A percentile compares a stretch with the other conserved stretches of the same genome.
phyloP scores from a whole-genome alignment of 1,140 invertebrate genomes.

The Trypoxylus dichotomus region DNA sequence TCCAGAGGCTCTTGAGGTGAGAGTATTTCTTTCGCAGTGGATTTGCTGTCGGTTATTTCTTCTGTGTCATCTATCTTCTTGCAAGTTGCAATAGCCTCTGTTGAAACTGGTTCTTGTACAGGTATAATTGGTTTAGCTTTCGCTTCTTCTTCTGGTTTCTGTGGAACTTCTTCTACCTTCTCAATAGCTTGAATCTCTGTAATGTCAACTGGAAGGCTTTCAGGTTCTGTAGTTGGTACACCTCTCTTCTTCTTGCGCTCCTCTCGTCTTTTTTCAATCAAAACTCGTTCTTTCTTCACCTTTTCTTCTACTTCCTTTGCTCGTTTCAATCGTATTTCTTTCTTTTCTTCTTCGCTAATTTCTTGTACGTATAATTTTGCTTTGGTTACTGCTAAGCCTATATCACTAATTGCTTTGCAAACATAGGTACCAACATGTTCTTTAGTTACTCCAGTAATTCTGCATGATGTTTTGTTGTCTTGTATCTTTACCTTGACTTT shows the following conservation, averaged over 20 bases:
- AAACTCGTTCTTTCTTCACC: constrained; percentile 58
- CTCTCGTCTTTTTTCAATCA: constrained; percentile 56
- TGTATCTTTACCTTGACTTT: constrained; percentile 72
- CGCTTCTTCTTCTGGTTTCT: constrained; percentile 50
- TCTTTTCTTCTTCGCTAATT: constrained; percentile 51
- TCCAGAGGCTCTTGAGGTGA: constrained; percentile 61
- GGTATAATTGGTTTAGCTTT: constrained; percentile 59
- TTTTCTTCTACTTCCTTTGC: constrained; percentile 61
- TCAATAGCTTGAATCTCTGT: constrained; percentile 57
- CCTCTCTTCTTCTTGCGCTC: constrained; percentile 51
- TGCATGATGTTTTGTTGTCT: constrained; percentile 73
- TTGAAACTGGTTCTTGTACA: constrained; percentile 62
- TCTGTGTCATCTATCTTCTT: constrained; percentile 65
- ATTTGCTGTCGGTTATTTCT: constrained; percentile 51
- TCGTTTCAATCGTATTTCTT: constrained; percentile 52
- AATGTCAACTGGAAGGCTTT: constrained; percentile 56
- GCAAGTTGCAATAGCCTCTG: constrained; percentile 62
- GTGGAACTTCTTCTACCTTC: constrained; percentile 54
- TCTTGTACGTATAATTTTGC: constrained; percentile 72
- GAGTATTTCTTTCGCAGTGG: constrained; percentile 58
- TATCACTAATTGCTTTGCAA: constrained; percentile 82
- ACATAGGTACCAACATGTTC: constrained; percentile 82
- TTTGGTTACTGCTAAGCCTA: constrained; percentile 78
- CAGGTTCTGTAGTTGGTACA: constrained; percentile 53
- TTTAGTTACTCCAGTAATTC: constrained; percentile 67